These are phyloP conservation scores for Bagarius yarrelli DNA, from an alignment of 2,113 vertebrate genomes.

Conservation along the genomic window DNA sequence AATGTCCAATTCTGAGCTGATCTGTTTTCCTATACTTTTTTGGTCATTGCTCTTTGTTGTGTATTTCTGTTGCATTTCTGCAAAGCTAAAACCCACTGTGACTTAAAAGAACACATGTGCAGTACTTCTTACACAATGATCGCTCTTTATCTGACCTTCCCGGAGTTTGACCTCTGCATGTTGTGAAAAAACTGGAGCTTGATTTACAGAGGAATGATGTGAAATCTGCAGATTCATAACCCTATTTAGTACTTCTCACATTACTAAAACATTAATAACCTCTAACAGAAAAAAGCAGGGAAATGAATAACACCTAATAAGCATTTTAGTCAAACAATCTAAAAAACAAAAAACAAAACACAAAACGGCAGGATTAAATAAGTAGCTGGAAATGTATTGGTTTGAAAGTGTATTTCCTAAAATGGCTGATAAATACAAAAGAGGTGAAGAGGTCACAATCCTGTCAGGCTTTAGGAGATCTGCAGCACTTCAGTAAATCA, in stretches of 20 bases:
- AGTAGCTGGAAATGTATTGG: too few relatives aligned
- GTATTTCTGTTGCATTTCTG: background rate
- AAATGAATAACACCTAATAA: background rate
- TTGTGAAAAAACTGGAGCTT: background rate
- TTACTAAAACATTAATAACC: slow-evolving; percentile 31
- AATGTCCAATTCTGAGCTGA: slow-evolving; percentile 5
- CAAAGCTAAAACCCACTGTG: background rate
- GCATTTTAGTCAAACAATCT: background rate
- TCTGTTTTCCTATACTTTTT: too few relatives aligned
- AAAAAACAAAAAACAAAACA: too few relatives aligned
- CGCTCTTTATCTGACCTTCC: slow-evolving; percentile 58
- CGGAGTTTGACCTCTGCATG: slow-evolving; percentile 15
- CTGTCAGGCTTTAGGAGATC: slow-evolving; percentile 25
- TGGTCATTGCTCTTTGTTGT: background rate
- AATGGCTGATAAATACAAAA: background rate
- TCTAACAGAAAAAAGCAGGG: background rate
- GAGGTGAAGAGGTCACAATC: slow-evolving; percentile 41
- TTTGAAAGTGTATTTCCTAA: background rate
- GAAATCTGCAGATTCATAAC: slow-evolving; percentile 26
- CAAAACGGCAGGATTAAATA: too few relatives aligned
- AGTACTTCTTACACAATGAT: slow-evolving; percentile 54
- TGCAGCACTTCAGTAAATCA: background rate
- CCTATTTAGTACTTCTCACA: slow-evolving; percentile 27
- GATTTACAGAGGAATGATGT: slow-evolving; percentile 21
- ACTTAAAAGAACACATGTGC: slow-evolving; percentile 13